These are phyloP conservation scores for Myiopsitta monachus DNA, from an alignment of 2,113 vertebrate genomes.

Conservation along the genomic window DNA sequence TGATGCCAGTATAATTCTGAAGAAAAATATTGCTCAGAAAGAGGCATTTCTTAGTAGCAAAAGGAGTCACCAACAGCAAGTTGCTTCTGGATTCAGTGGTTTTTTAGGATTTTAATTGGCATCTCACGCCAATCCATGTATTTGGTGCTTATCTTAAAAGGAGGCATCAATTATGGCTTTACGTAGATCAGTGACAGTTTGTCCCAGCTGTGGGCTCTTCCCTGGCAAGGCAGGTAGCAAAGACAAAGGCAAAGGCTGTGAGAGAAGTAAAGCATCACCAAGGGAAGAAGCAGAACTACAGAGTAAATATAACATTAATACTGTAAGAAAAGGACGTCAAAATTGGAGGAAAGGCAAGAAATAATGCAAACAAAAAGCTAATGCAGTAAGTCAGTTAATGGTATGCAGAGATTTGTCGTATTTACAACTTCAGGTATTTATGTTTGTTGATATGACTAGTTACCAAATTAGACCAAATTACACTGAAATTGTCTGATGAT, in stretches of 20 bases:
- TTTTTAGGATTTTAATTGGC: background rate
- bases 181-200: background rate
- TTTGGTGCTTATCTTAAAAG: background rate
- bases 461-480: background rate
- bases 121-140: background rate
- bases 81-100: background rate
- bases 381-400: background rate
- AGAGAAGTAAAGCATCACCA: background rate
- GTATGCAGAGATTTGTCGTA: background rate
- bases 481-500: background rate
- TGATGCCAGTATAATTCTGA: background rate
- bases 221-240: background rate
- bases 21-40: background rate
- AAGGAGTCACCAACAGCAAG: background rate
- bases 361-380: background rate
- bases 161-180: background rate
- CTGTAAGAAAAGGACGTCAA: background rate
- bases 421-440: background rate
- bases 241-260: slow-evolving; percentile 3
- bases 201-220: background rate
- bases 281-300: background rate
- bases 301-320: background rate
- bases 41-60: background rate
- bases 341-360: background rate
- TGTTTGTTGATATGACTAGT: background rate